Base-by-base conservation (phyloP, 2,888 invertebrate genomes). In the Dusona sp. region DNA sequence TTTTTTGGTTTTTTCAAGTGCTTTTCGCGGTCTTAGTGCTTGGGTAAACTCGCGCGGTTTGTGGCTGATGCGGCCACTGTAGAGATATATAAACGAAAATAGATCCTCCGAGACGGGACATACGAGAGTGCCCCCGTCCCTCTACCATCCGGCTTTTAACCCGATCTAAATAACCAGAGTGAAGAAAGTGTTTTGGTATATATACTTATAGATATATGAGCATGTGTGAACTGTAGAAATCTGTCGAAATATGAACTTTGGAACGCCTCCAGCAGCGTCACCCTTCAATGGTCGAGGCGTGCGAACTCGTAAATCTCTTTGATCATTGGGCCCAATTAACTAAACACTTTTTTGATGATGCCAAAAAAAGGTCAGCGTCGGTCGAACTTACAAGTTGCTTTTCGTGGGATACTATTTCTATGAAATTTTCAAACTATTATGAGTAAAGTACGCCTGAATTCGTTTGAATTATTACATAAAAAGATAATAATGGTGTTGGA, bases 101-200 rank as follows among this genome's bases (percentile, higher is more conserved):
- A 88, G 86, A 86, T 86, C 74, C 57, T 45, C 54, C 48, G 79
- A 81, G 82, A 70, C 68, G 78, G 57, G 78, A 84, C 78, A 79
- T 54, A 48, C 75, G 11, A 68, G 72, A 84, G 70, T 74, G 74
- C 61, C 68, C 61, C 64, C 51, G 72, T 25, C 36, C 48, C 38
- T 64, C 79, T 79, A 74, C 86, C 84, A 86, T 87, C 87, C 79
- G 84, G 87, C 87, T 84, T 87, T 87, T 87, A 84, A 84, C 82
- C 75, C 84, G 81, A 82, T 87, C 79, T 75, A 79, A 84, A 84
- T 84, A 87, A 87, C 86, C 84, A n/a, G 68, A 84, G 79, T 45
- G 68, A 70, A 68, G 61, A 75, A 79, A 87, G 82, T 75, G 70
- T 79, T 67, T 74, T 68, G 33, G 13, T 54, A 38, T 48, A n/a